Base-by-base conservation (phyloP, 2,797 vertebrate species). In the Dryobates pubescens region DNA sequence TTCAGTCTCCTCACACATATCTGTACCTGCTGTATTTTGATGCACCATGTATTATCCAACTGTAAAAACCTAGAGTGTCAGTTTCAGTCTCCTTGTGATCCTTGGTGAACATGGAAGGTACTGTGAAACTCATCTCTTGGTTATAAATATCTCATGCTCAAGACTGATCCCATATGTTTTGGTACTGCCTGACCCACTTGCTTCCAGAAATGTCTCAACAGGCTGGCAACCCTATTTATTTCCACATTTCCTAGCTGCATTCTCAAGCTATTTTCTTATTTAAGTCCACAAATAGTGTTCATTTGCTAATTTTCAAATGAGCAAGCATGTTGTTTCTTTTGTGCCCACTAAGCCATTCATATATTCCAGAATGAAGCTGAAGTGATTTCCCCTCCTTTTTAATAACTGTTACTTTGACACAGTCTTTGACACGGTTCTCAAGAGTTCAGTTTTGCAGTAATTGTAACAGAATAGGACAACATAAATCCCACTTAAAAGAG, bases 151-250 rank as follows among this genome's bases (percentile, higher is more conserved):
- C 51, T 92, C 75, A 64, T 70, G 32, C 29, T 80, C 82, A 77
- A 84, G 81, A 90, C 59, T 84, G 69, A 68, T 93, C 57, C 68
- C 86, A 85, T 88, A 89, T 87, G 84, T 86, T 91, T 86, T 51
- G n/a, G 15, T 90, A 67, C 78, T 91, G 73, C 36, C 57, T 85
- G 79, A 91, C 81, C 86, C 63, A 81, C 64, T 85, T 69, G 22
- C n/a, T 96, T 94, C 79, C 65, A 92, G 74, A 93, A 91, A 89
- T 62, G 30, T 83, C 75, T 95, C 47, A 89, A 23, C 22, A 82
- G 89, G 38, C 75, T 95, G 78, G 75, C 76, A 93, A 17, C 27
- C 12, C 53, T 85, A 22, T 89, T 90, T 92, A 68, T 87, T 85
- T 83, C 64, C 22, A 6, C 81, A 38, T 71, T 83, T 82, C 51